Percentiles rank a stretch among this genome's conserved stretches.
Evolutionary conservation across 2,888 invertebrate genomes (phyloP).

Genomic region (Ypsolopha sequella): DNA sequence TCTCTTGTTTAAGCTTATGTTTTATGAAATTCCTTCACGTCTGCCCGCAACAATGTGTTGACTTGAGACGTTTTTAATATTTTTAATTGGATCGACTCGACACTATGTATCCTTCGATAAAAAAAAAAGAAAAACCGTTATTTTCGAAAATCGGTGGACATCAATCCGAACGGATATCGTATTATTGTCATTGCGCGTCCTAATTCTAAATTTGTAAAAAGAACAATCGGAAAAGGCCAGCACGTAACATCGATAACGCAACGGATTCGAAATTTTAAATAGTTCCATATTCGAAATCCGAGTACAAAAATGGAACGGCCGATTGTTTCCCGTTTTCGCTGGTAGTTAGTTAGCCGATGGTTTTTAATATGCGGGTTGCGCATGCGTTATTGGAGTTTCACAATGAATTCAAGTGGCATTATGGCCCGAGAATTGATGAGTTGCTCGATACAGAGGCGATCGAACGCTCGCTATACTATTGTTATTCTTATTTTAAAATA

Average conservation of each 20-base stretch:
- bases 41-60: too few relatives aligned
- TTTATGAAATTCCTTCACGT: too few relatives aligned
- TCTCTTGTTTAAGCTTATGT: too few relatives aligned
- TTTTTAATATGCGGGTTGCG: slow-evolving; percentile 66
- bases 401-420: slow-evolving; percentile 48
- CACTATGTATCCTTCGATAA: neutral
- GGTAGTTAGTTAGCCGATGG: slow-evolving; percentile 23
- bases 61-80: too few relatives aligned
- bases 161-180: slow-evolving; percentile 14
- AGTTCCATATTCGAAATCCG: slow-evolving; percentile 62
- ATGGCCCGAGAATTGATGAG: slow-evolving; percentile 39
- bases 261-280: slow-evolving; percentile 71
- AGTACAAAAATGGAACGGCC: slow-evolving; percentile 62
- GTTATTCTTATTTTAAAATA: neutral
- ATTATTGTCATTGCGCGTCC: slow-evolving; percentile 16
- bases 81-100: too few relatives aligned
- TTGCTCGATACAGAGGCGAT: neutral
- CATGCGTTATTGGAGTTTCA: slow-evolving; percentile 57
- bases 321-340: slow-evolving; percentile 67
- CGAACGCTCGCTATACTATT: neutral
- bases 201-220: slow-evolving; percentile 28
- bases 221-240: slow-evolving; percentile 61
- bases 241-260: slow-evolving; percentile 65
- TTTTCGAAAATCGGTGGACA: slow-evolving; percentile 7
- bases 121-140: slow-evolving; percentile 10